These are phyloP conservation scores for Trachops cirrhosus DNA, from an alignment of 2,797 vertebrate genomes.

Conservation along the genomic window DNA sequence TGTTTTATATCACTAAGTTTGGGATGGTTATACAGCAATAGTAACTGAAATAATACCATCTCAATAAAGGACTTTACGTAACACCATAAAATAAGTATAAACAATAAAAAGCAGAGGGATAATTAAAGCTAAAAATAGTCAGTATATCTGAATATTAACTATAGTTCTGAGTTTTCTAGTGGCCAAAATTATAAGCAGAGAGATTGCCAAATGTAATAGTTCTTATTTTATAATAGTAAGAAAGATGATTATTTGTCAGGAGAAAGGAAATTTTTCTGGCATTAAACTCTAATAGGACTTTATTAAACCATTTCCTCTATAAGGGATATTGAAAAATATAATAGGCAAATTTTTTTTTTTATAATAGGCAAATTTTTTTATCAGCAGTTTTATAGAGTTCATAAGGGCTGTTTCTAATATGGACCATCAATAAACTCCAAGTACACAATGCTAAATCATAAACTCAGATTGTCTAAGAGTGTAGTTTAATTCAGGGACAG, in stretches of 20 bases:
- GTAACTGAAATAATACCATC: neutral
- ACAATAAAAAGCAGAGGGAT: neutral
- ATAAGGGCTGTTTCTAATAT: neutral
- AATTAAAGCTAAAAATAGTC: neutral
- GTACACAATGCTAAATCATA: neutral
- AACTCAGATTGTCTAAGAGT: neutral
- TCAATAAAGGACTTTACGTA: neutral
- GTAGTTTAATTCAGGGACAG: neutral
- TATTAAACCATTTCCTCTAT: neutral
- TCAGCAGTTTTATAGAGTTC: neutral
- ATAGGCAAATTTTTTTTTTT: neutral
- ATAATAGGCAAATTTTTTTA: neutral
- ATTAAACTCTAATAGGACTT: neutral
- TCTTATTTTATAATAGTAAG: neutral
- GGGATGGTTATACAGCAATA: neutral
- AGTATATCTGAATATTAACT: constrained; percentile 9
- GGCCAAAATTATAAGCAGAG: neutral
- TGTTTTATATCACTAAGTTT: neutral
- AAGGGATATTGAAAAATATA: neutral
- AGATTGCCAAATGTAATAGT: neutral
- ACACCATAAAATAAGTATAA: neutral
- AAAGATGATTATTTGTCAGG: neutral
- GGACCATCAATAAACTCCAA: neutral
- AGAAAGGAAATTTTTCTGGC: neutral
- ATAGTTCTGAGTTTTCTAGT: neutral